A percentile compares a stretch with the other conserved stretches of the same genome.
phyloP scores from a whole-genome alignment of 2,888 invertebrate species.

The Rhimphoctona megacephalus region DNA sequence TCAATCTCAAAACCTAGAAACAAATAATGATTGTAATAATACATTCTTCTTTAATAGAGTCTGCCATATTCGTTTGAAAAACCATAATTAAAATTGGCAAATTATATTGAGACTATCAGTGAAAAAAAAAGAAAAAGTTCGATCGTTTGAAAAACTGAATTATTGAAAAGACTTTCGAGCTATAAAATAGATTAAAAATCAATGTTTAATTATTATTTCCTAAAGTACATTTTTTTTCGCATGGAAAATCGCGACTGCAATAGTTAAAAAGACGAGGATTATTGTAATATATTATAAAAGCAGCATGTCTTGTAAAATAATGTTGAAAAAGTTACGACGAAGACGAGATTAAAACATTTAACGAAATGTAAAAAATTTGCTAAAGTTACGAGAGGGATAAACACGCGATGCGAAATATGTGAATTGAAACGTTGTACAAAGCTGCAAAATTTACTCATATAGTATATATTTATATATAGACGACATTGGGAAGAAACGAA shows the following conservation, averaged over 20 bases:
- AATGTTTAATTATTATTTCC: too few species aligned
- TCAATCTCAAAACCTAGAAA: background rate
- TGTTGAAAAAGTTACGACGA: background rate
- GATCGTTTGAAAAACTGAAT: too few species aligned
- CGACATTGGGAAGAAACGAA: slow-evolving; percentile 48
- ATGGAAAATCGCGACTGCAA: background rate
- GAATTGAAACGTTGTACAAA: slow-evolving; percentile 43
- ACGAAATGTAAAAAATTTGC: slow-evolving; percentile 1
- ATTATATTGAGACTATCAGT: background rate
- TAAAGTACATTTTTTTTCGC: background rate
- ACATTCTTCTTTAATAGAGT: background rate
- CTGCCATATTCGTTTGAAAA: background rate
- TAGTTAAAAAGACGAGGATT: background rate
- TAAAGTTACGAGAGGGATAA: slow-evolving; percentile 6
- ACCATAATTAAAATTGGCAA: background rate
- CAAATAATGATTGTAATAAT: background rate
- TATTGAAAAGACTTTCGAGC: too few species aligned
- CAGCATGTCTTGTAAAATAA: background rate
- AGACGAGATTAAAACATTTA: slow-evolving; percentile 4
- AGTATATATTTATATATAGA: background rate
- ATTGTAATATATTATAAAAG: too few species aligned
- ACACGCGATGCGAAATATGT: slow-evolving; percentile 23
- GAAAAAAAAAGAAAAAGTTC: background rate
- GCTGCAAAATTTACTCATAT: slow-evolving; percentile 43
- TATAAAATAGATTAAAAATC: too few species aligned